Percentiles rank a stretch among this genome's conserved stretches.
Evolutionary conservation across 2,797 vertebrate genomes (phyloP).

Genomic region (Acomys russatus): DNA sequence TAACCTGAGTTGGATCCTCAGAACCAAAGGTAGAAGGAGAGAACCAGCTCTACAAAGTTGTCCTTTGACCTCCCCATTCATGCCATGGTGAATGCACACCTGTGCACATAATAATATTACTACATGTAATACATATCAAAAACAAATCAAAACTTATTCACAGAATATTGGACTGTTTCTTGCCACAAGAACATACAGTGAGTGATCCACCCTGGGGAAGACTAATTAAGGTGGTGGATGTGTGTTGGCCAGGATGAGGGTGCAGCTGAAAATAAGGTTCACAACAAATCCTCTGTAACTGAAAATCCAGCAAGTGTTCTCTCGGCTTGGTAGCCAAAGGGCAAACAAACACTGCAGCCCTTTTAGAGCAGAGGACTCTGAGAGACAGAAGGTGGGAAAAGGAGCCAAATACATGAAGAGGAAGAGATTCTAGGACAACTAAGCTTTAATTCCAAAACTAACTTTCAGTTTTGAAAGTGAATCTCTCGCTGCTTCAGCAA

Average conservation of each 20-base stretch:
- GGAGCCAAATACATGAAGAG: neutral
- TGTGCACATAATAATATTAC: too few species aligned
- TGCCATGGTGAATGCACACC: neutral
- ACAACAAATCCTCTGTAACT: neutral
- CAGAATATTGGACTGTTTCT: neutral
- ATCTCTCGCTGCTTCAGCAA: conserved; percentile 26
- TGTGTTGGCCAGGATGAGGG: neutral
- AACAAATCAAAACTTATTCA: neutral
- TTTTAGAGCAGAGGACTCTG: neutral
- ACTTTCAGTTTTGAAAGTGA: conserved; percentile 20
- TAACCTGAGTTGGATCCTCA: neutral
- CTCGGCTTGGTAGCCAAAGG: neutral
- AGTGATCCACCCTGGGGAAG: neutral
- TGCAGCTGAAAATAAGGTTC: neutral
- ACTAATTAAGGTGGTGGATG: neutral
- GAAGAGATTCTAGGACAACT: neutral
- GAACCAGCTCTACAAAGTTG: too few species aligned
- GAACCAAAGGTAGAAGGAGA: neutral
- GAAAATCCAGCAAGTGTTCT: neutral
- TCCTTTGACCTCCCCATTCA: neutral
- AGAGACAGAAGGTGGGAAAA: neutral
- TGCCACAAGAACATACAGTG: neutral
- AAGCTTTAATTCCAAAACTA: conserved; percentile 34
- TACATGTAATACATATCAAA: neutral
- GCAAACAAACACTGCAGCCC: neutral